Evolutionary conservation across 2,797 vertebrate genomes (phyloP), one percentile per base, ranked within the genome.

Genomic region (Discoglossus pictus): DNA sequence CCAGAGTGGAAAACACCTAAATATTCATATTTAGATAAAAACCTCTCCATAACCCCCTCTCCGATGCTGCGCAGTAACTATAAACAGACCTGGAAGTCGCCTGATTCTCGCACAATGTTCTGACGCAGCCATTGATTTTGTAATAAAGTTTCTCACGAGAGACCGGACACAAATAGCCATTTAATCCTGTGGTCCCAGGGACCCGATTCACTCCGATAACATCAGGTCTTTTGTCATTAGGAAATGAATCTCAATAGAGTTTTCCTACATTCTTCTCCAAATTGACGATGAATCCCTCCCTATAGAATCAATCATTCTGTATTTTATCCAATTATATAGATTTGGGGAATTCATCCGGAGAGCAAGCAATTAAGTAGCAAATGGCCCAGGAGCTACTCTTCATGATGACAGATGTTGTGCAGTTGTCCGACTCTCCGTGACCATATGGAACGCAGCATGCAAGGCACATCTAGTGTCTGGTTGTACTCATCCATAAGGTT

Each of bases 111-210:
- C 17, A 21, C 35, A 55, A 38, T 38, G 2, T 18, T n/a, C 18
- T 9, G 6, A n/a, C 34, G 7, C 17, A 38, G 34, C 3, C 52
- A 54, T 53, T 18, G 27, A 53, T 54, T 54, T 54, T 39, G 17
- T 5, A 36, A 34, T 9, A 7, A 38, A 1, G 48, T 12, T 24
- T 51, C 16, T 34, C 48, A 15, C 16, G 48, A 51, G 48, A 51
- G 15, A n/a, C 16, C 15, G 10, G 5, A 18, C 21, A 55, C 35
- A 55, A 55, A 55, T 38, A 55, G 34, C 2, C 52, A 38, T 55
- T 55, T 55, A n/a, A 39, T 55, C 39, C n/a, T n/a, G n/a, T n/a
- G n/a, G n/a, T 55, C 35, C 34, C 2, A 34, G 21, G 34, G 38
- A 38, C 5, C 17, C 2, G 11, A 38, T n/a, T 11, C 9, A 55